Percentiles rank a stretch among this genome's conserved stretches.
These are phyloP conservation scores for Molossus molossus DNA, from an alignment of 2,797 vertebrate genomes.

Conservation along the genomic window DNA sequence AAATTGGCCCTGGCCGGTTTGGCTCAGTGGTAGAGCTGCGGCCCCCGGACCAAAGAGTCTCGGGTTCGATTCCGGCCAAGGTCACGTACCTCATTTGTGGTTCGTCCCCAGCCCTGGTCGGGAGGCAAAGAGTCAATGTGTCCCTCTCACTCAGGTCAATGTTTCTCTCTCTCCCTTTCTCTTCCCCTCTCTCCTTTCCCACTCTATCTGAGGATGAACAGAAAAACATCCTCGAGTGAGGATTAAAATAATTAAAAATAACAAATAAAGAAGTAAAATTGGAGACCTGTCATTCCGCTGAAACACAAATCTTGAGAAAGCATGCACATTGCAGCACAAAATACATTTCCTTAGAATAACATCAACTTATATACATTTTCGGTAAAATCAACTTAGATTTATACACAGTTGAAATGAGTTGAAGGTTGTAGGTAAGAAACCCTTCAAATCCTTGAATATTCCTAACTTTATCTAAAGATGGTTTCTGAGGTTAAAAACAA, in stretches of 20 bases:
- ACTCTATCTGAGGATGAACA: no score
- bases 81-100: no score
- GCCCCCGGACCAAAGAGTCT: no score
- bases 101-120: no score
- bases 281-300: background rate
- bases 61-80: no score
- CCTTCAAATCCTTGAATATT: background rate
- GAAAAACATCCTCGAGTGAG: no score
- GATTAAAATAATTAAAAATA: background rate
- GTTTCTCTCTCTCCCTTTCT: no score
- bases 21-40: no score
- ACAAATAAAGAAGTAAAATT: constrained; percentile 32
- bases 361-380: background rate
- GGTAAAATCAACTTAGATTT: background rate
- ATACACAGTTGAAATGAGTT: background rate
- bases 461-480: background rate
- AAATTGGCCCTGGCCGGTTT: no score
- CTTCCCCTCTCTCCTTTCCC: no score
- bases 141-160: no score
- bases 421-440: background rate
- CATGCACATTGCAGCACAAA: background rate
- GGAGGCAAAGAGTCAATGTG: background rate
- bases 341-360: background rate
- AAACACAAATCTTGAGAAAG: background rate
- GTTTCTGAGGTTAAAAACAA: background rate